Evolutionary conservation across 2,113 vertebrate genomes (phyloP).

Genomic region (Syrrhaptes paradoxus): DNA sequence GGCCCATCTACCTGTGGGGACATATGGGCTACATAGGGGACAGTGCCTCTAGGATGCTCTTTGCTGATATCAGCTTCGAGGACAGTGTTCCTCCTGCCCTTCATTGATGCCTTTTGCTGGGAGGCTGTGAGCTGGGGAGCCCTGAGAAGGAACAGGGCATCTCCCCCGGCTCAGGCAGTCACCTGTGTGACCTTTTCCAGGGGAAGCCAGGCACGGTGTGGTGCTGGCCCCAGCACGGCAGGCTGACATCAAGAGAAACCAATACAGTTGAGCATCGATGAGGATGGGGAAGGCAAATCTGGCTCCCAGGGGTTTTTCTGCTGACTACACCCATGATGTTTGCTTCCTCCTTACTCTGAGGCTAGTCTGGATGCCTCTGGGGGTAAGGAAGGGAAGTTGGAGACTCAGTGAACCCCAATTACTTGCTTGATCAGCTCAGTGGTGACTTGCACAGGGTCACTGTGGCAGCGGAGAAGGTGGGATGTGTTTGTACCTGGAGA

Average conservation of each 20-base stretch:
- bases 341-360: neutral
- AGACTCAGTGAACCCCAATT: neutral
- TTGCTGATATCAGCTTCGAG: neutral
- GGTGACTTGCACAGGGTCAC: neutral
- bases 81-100: accelerated
- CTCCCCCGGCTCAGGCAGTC: neutral
- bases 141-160: neutral
- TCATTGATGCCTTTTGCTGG: neutral
- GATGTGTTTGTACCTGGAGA: neutral
- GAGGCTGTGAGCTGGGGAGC: neutral
- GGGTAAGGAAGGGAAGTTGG: neutral
- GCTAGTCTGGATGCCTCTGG: neutral
- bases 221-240: neutral
- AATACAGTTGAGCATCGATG: neutral
- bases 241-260: neutral
- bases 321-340: neutral
- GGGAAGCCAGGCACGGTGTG: neutral
- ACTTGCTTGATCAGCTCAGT: neutral
- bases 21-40: accelerated
- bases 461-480: neutral
- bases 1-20: neutral
- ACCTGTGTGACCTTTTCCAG: neutral
- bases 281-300: neutral
- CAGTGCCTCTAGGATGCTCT: neutral
- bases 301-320: neutral